Conservation (phyloP, 1,140 invertebrate genomes). For the Drosophila fuyamai region DNA sequence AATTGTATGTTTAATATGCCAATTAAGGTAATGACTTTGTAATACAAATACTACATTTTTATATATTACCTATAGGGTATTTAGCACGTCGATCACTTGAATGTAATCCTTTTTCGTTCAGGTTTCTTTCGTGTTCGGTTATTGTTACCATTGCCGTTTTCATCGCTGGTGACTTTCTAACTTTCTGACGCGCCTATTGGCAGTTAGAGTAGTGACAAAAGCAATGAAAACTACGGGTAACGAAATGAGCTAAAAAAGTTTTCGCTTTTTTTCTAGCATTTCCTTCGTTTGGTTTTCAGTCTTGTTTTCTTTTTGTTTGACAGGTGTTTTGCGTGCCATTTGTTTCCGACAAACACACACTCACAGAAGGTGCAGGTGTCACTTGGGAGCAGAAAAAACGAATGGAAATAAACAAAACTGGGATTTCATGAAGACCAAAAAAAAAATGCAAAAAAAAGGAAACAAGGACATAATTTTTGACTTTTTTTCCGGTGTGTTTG, state of each 20-base stretch:
- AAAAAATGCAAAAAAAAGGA: not conserved
- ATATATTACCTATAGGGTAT: conserved; percentile 7
- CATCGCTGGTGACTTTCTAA: conserved; percentile 24
- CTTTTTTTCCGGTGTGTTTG: not conserved
- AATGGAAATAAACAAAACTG: conserved; percentile 1
- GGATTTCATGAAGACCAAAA: not conserved
- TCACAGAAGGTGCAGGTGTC: conserved; percentile 6
- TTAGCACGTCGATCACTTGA: not conserved
- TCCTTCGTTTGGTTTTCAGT: conserved; percentile 18
- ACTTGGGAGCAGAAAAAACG: conserved; percentile 8
- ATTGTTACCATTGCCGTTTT: conserved; percentile 16
- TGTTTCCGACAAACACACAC: conserved; percentile 33
- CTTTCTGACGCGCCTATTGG: conserved; percentile 48
- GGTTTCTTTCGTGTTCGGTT: conserved; percentile 14
- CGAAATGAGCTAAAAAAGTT: conserved; percentile 50
- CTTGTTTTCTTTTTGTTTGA: conserved; percentile 39
- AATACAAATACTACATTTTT: no score
- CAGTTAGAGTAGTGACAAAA: conserved; percentile 48
- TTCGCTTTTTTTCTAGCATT: conserved; percentile 8
- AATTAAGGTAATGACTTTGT: no score
- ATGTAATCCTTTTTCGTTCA: not conserved
- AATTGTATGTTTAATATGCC: not conserved
- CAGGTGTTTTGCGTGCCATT: conserved; percentile 59
- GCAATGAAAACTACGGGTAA: conserved; percentile 4
- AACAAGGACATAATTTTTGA: not conserved